Conservation (phyloP, 1,140 invertebrate species). For the Drosophila oshimai region DNA sequence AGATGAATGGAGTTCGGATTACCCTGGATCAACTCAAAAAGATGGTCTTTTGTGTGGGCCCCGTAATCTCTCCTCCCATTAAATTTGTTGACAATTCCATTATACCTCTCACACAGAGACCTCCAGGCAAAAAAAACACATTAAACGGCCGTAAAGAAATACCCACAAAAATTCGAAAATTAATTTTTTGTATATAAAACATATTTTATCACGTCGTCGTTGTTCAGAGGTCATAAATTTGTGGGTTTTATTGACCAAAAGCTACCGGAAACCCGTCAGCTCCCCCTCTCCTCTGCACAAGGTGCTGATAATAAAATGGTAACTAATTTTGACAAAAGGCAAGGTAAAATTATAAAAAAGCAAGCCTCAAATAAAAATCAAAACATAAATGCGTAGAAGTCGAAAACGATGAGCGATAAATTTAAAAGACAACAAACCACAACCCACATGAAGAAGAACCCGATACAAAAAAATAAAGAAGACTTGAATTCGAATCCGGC, state of each 20-base stretch:
- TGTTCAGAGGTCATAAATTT: constrained; percentile 58
- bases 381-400: constrained; percentile 59
- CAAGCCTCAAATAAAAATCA: constrained; percentile 17
- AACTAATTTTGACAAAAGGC: constrained; percentile 70
- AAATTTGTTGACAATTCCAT: constrained; percentile 62
- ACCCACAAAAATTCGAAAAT: constrained; percentile 43
- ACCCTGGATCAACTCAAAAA: constrained; percentile 32
- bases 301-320: constrained; percentile 65
- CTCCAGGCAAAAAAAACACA: constrained; percentile 23
- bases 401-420: constrained; percentile 65
- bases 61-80: constrained; percentile 10
- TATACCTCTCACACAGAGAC: constrained; percentile 21
- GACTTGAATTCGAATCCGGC: constrained; percentile 6
- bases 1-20: constrained; percentile 36
- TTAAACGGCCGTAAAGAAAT: constrained; percentile 60
- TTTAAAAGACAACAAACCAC: constrained; percentile 66
- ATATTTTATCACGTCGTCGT: constrained; percentile 56
- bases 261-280: constrained; percentile 64
- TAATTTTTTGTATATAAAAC: constrained; percentile 64
- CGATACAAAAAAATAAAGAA: not conserved
- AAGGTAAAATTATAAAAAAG: constrained; percentile 37
- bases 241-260: constrained; percentile 64
- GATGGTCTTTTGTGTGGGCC: constrained; percentile 8
- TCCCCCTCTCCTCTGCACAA: constrained; percentile 25
- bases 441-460: constrained; percentile 49